These are phyloP conservation scores for Poeciliopsis paucimaculata DNA, from an alignment of 2,797 vertebrate species.

Conservation along the genomic window DNA sequence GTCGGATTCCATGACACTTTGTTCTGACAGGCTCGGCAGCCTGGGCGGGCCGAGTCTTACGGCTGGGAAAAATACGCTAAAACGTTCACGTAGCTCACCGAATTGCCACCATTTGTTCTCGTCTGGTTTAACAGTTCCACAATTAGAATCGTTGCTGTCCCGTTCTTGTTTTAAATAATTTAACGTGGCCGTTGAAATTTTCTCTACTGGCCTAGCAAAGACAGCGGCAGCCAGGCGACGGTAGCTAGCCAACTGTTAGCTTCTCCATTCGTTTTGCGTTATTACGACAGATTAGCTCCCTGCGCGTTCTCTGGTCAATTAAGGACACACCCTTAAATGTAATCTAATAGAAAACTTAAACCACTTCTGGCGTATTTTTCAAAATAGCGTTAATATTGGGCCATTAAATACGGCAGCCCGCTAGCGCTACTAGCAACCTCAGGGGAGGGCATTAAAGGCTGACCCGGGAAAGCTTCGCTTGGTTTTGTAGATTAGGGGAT, in stretches of 20 bases:
- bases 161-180: slow-evolving; percentile 19
- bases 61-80: slow-evolving; percentile 43
- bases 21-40: slow-evolving; percentile 69
- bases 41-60: slow-evolving; percentile 54
- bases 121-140: neutral
- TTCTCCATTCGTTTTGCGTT: slow-evolving; percentile 19
- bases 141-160: slow-evolving; percentile 2
- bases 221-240: slow-evolving; percentile 38
- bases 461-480: slow-evolving; percentile 51
- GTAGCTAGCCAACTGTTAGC: slow-evolving; percentile 28
- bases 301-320: neutral
- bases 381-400: neutral
- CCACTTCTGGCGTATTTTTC: neutral
- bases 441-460: slow-evolving; percentile 63
- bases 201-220: slow-evolving; percentile 62
- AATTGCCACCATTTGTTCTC: fast-evolving
- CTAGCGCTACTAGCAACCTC: slow-evolving; percentile 53
- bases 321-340: neutral
- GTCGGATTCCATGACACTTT: slow-evolving; percentile 77
- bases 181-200: slow-evolving; percentile 33
- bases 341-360: neutral
- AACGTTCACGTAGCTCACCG: neutral
- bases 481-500: slow-evolving; percentile 23
- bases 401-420: slow-evolving; percentile 22
- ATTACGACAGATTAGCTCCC: slow-evolving; percentile 15